phyloP scores from a whole-genome alignment of 2,888 invertebrate genomes.

The Drosophila anomalata region DNA sequence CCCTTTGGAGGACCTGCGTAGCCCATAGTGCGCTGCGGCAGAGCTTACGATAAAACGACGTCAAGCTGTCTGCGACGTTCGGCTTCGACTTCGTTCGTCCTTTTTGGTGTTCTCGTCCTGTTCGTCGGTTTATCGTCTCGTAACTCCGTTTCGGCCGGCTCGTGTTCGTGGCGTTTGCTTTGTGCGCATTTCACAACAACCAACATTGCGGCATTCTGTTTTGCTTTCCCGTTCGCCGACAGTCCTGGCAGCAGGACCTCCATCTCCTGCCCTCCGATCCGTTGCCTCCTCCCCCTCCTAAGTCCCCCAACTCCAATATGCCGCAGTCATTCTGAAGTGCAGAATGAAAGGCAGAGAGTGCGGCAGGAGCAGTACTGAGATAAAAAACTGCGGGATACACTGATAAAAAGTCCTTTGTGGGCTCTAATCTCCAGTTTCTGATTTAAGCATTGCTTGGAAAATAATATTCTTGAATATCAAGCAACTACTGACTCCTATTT shows the following conservation, averaged over 20 bases:
- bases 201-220: constrained; percentile 68
- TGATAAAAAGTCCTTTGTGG: neutral
- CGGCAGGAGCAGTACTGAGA: constrained; percentile 23
- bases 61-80: constrained; percentile 41
- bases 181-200: constrained; percentile 69
- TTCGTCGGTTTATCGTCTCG: constrained; percentile 9
- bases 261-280: constrained; percentile 1
- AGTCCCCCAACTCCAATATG: constrained; percentile 14
- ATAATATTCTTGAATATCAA: neutral
- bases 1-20: neutral
- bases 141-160: constrained; percentile 21
- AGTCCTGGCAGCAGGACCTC: constrained; percentile 4
- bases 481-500: neutral
- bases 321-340: constrained; percentile 18
- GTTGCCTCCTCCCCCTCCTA: neutral
- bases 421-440: neutral
- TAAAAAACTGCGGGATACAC: constrained; percentile 9
- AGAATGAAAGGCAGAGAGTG: constrained; percentile 27
- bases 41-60: constrained; percentile 52
- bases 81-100: constrained; percentile 24
- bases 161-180: constrained; percentile 53
- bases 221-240: constrained; percentile 59
- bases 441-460: too few relatives aligned
- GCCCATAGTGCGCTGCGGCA: constrained; percentile 32
- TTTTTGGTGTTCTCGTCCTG: neutral